These are phyloP conservation scores for Etheostoma nigrum DNA, from an alignment of 2,797 vertebrate genomes.

Conservation along the genomic window DNA sequence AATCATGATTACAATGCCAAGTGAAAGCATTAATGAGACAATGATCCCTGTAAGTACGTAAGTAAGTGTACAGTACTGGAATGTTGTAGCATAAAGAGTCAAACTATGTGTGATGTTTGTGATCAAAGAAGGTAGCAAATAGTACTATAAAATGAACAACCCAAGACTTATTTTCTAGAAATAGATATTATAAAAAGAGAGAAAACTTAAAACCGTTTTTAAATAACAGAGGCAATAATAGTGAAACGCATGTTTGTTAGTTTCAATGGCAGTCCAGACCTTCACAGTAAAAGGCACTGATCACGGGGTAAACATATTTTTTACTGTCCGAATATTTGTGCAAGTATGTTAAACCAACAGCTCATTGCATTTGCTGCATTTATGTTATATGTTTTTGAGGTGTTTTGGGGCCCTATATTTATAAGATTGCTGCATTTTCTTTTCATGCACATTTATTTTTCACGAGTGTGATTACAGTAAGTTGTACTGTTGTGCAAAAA, in stretches of 20 bases:
- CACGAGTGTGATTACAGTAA: conserved; percentile 55
- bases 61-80: conserved; percentile 72
- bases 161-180: conserved; percentile 80
- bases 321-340: conserved; percentile 72
- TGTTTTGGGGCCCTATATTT: conserved; percentile 72
- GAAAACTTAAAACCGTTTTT: conserved; percentile 70
- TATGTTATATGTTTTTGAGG: conserved; percentile 69
- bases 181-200: conserved; percentile 75
- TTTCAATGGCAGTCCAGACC: conserved; percentile 71
- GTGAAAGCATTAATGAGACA: conserved; percentile 61
- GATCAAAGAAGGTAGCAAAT: conserved; percentile 72
- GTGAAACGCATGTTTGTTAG: conserved; percentile 85
- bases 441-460: conserved; percentile 66
- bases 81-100: conserved; percentile 78
- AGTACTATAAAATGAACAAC: conserved; percentile 65
- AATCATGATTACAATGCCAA: conserved; percentile 62
- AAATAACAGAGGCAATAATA: conserved; percentile 84
- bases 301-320: conserved; percentile 56
- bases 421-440: conserved; percentile 73
- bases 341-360: conserved; percentile 70
- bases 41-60: conserved; percentile 67
- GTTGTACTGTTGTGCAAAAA: conserved; percentile 51
- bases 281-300: conserved; percentile 55
- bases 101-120: conserved; percentile 74
- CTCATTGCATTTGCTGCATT: conserved; percentile 73